Conservation (phyloP, 2,797 vertebrate species). For the Spondyliosoma cantharus region DNA sequence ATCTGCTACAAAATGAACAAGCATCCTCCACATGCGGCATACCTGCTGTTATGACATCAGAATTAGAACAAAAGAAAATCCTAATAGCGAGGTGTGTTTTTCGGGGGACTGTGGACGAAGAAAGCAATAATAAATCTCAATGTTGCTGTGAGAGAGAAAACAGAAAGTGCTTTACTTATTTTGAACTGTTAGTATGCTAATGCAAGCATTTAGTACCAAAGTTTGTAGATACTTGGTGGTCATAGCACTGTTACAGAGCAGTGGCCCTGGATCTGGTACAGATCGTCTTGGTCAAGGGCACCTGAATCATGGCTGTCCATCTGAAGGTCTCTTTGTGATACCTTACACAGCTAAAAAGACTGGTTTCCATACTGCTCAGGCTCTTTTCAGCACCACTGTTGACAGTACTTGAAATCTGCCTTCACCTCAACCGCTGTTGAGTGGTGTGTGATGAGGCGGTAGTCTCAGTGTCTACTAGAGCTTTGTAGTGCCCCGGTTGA, state of each 20-base stretch:
- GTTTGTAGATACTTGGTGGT: not conserved
- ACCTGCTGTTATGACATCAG: too few relatives aligned
- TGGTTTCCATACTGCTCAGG: constrained; percentile 8
- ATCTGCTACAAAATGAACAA: too few relatives aligned
- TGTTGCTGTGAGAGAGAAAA: too few relatives aligned
- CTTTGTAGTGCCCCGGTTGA: constrained; percentile 63
- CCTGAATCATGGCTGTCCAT: not conserved
- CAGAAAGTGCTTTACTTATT: too few relatives aligned
- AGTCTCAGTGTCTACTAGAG: constrained; percentile 62
- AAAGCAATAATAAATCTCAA: too few relatives aligned
- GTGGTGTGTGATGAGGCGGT: constrained; percentile 58
- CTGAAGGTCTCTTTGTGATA: not conserved
- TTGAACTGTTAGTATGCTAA: too few relatives aligned
- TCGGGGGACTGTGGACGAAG: too few relatives aligned
- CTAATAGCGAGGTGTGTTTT: too few relatives aligned
- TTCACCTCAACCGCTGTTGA: constrained; percentile 48
- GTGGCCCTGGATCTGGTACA: not conserved
- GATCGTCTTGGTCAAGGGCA: constrained; percentile 11
- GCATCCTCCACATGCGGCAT: too few relatives aligned
- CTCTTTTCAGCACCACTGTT: constrained; percentile 29
- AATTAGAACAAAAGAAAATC: too few relatives aligned
- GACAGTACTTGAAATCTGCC: constrained; percentile 27
- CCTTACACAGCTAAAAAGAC: constrained; percentile 10
- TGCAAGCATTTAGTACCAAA: not conserved
- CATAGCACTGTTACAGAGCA: not conserved